phyloP scores from a whole-genome alignment of 2,888 invertebrate genomes.

The Smittia sp. region DNA sequence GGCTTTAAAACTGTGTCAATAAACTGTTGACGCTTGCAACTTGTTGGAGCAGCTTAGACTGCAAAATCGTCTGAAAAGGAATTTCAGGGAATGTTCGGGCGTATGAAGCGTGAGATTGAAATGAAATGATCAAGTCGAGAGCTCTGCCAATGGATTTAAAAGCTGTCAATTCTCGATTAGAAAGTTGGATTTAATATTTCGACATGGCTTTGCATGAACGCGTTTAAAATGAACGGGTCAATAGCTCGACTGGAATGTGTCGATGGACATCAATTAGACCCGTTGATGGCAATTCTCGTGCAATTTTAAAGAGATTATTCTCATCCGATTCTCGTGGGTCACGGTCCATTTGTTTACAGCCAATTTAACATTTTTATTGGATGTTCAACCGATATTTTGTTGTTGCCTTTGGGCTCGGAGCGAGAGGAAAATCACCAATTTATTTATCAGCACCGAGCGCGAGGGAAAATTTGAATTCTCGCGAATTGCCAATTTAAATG shows the following conservation, averaged over 20 bases:
- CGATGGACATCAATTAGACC: not conserved
- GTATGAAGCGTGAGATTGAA: not conserved
- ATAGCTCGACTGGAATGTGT: not conserved
- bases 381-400: not conserved
- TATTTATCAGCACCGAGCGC: not conserved
- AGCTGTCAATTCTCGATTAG: no score
- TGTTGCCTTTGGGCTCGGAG: not conserved
- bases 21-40: not conserved
- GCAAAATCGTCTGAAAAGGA: not conserved
- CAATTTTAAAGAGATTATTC: not conserved
- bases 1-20: not conserved
- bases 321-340: not conserved
- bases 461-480: not conserved
- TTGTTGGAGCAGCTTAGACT: no score
- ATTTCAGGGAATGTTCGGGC: not conserved
- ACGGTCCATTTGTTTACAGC: not conserved
- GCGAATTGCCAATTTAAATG: constrained; percentile 30
- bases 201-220: not conserved
- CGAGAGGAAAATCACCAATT: not conserved
- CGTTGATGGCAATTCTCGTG: not conserved
- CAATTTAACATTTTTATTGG: constrained; percentile 10
- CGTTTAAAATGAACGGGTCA: not conserved
- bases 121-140: not conserved
- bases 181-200: no score
- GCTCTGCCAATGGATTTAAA: no score